Percentiles rank a stretch among this genome's conserved stretches.
Evolutionary conservation across 2,888 invertebrate species (phyloP).

Genomic region (Amitus sp.): DNA sequence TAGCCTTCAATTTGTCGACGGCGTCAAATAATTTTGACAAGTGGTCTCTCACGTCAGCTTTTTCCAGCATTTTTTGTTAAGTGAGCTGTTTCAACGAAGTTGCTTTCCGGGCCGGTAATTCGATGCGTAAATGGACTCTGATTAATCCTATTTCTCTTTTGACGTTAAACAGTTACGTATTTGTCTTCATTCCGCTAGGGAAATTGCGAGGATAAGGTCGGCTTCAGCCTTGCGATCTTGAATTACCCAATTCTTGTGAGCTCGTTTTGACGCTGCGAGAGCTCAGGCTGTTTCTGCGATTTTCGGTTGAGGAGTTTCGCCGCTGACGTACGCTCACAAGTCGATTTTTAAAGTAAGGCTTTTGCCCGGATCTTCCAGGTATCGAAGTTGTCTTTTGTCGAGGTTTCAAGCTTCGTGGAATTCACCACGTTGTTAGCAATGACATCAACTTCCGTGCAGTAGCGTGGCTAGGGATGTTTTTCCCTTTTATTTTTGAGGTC

Average conservation of each 20-base stretch:
- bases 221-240: conserved; percentile 5
- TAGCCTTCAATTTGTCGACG: no score
- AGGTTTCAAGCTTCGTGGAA: background rate
- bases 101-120: conserved; percentile 12
- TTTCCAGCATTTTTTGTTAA: conserved; percentile 17
- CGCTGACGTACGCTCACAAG: no score
- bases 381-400: no score
- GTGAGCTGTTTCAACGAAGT: no score
- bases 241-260: background rate
- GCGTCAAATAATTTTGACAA: conserved; percentile 8
- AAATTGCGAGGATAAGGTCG: conserved; percentile 7
- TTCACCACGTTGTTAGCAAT: background rate
- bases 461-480: no score
- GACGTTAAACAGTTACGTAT: conserved; percentile 3
- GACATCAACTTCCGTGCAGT: background rate
- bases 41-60: conserved; percentile 10
- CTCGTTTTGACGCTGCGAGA: background rate
- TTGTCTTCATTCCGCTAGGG: conserved; percentile 9
- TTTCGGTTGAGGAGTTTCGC: background rate
- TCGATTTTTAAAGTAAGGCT: no score
- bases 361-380: no score
- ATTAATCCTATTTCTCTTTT: conserved; percentile 10
- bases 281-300: no score
- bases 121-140: conserved; percentile 14
- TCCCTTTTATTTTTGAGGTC: background rate